Percentiles rank a stretch among this genome's conserved stretches.
Evolutionary conservation across 2,113 vertebrate species (phyloP).

Genomic region (Oreochromis niloticus): DNA sequence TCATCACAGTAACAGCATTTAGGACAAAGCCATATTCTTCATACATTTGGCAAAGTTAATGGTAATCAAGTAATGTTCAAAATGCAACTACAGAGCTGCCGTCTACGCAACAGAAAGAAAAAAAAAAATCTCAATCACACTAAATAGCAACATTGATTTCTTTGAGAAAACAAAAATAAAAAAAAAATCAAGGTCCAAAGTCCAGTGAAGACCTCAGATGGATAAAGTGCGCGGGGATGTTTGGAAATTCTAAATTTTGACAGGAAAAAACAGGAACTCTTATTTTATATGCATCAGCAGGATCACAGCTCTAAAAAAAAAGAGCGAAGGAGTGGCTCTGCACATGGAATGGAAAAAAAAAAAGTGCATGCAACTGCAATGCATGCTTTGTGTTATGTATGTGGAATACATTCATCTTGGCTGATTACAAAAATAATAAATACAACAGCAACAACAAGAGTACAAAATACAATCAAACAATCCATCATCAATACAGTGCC

Average conservation of each 20-base stretch:
- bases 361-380: not conserved
- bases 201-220: not conserved
- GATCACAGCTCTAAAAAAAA: not conserved
- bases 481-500: not conserved
- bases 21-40: conserved; percentile 1
- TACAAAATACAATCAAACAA: not conserved
- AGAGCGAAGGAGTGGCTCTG: not conserved
- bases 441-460: conserved; percentile 6
- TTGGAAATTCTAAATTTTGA: not conserved
- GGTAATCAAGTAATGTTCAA: conserved; percentile 31
- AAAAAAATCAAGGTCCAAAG: not conserved
- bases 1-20: conserved; percentile 34
- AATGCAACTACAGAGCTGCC: not conserved
- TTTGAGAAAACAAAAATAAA: not conserved
- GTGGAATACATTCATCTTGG: conserved; percentile 51
- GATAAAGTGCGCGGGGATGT: conserved; percentile 47
- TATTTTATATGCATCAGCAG: not conserved
- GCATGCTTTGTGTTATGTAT: not conserved
- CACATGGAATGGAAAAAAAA: not conserved
- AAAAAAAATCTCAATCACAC: not conserved
- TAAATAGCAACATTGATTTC: not conserved
- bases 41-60: conserved; percentile 45
- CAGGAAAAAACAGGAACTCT: not conserved
- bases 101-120: not conserved
- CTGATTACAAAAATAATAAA: conserved; percentile 23